Evolutionary conservation across 1,140 invertebrate genomes (phyloP).

Genomic region (Pomacea maculata): DNA sequence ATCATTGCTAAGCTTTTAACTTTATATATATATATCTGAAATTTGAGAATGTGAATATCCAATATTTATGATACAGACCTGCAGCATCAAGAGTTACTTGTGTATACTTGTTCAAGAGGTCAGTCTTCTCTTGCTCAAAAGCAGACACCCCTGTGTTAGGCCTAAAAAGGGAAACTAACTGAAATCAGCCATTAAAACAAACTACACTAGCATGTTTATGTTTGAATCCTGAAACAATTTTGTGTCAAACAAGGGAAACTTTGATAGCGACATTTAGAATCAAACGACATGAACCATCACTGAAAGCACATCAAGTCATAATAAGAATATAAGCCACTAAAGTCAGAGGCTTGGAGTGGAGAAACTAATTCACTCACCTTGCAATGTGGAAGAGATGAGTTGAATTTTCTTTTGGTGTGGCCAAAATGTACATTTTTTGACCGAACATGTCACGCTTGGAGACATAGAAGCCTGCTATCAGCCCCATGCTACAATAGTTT

Average conservation of each 20-base stretch:
- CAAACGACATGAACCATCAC: too few species aligned
- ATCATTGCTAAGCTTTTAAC: too few species aligned
- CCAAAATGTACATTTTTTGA: slow-evolving; percentile 51
- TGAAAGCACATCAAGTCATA: too few species aligned
- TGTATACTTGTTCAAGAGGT: slow-evolving; percentile 55
- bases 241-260: not conserved
- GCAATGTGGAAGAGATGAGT: slow-evolving; percentile 53
- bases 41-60: too few species aligned
- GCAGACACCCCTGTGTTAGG: slow-evolving; percentile 60
- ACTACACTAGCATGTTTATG: too few species aligned
- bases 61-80: slow-evolving; percentile 29
- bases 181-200: not conserved
- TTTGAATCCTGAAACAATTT: too few species aligned
- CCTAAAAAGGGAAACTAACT: slow-evolving; percentile 38
- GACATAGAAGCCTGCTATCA: slow-evolving; percentile 52
- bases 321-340: too few species aligned
- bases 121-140: slow-evolving; percentile 58
- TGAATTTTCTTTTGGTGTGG: slow-evolving; percentile 56
- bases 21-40: too few species aligned
- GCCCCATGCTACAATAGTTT: slow-evolving; percentile 39
- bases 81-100: slow-evolving; percentile 46
- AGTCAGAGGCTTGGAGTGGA: too few species aligned
- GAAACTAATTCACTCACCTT: slow-evolving; percentile 36
- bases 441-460: slow-evolving; percentile 53
- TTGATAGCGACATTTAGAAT: not conserved